Base-by-base conservation (phyloP, 2,113 vertebrate genomes). In the Chionodraco myersi region DNA sequence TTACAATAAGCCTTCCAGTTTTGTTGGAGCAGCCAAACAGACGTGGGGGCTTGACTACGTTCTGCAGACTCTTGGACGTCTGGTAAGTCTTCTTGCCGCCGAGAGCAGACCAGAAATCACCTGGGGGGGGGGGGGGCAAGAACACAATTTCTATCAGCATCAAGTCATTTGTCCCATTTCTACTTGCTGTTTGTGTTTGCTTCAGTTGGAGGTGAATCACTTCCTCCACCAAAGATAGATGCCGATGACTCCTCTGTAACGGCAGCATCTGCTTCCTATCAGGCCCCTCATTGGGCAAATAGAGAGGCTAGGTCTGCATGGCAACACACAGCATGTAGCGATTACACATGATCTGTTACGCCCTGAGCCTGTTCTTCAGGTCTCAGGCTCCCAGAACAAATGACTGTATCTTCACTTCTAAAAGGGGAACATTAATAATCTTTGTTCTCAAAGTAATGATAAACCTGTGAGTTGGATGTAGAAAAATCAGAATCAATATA, bases 11-110 rank as follows among this genome's bases (percentile, higher is more conserved):
- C 53, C 89, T 83, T 36, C 95, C 95, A 0, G 90, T 94, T 89
- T 95, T 96, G 92, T 96, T 96, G 89, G 94, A 95, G 90, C 95
- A 96, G 77, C 94, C 95, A 9, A 95, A 96, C 58, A 96, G 91
- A 52, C 95, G 94, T 2, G 95, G 94, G 2, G 89, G 82, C 2
- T 80, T 88, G 21, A 91, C n/a, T 21, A 64, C 52, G 1, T 77
- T 86, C 76, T 87, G 91, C 85, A 96, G 91, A 84, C 86, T 86
- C 75, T 88, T 91, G 41, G 95, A 96, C 15, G 92, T 95, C 92
- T 96, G 95, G 83, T 96, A 96, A 0, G 92, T 88, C 74, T 93
- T 94, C 89, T 96, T 96, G 4, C 95, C 95, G 2, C 95, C 95
- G 52, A 96, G 89, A 62, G 91, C 76, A 72, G 89, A 71, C 95